Evolutionary conservation across 2,888 invertebrate species (phyloP).

Genomic region (Sinhomidia bicolor): DNA sequence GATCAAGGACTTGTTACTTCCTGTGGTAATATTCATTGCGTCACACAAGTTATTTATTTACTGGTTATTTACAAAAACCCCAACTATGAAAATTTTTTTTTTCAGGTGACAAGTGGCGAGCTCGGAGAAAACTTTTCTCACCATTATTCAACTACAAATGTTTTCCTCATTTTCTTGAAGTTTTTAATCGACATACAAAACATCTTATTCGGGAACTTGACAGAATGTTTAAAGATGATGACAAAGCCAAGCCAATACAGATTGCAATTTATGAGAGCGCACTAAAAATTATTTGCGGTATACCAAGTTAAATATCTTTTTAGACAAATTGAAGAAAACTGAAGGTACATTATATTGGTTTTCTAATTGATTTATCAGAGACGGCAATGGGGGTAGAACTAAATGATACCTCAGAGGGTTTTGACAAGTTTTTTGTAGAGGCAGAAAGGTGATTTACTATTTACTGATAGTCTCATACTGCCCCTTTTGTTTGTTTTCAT

Average conservation of each 20-base stretch:
- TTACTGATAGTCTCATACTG: not conserved
- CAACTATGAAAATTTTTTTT: not conserved
- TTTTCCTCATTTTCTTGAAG: constrained; percentile 57
- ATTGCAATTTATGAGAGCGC: constrained; percentile 9
- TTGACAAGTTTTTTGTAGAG: constrained; percentile 62
- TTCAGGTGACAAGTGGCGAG: constrained; percentile 60
- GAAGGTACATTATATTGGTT: no score
- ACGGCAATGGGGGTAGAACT: constrained; percentile 62
- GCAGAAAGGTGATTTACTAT: constrained; percentile 34
- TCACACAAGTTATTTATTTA: not conserved
- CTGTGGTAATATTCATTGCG: constrained; percentile 25
- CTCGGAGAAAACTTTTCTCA: constrained; percentile 46
- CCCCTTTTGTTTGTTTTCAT: no score
- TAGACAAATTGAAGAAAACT: not conserved
- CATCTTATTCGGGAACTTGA: constrained; percentile 3
- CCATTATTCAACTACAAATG: constrained; percentile 68
- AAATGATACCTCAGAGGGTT: constrained; percentile 44
- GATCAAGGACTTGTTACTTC: constrained; percentile 64
- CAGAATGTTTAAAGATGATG: constrained; percentile 25
- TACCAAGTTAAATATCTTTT: not conserved
- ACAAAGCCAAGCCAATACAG: constrained; percentile 42
- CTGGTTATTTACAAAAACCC: not conserved
- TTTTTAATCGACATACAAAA: constrained; percentile 61
- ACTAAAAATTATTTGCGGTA: constrained; percentile 61
- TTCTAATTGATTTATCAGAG: constrained; percentile 16